These are phyloP conservation scores for Cancer borealis DNA, from an alignment of 2,888 invertebrate species.

Conservation along the genomic window DNA sequence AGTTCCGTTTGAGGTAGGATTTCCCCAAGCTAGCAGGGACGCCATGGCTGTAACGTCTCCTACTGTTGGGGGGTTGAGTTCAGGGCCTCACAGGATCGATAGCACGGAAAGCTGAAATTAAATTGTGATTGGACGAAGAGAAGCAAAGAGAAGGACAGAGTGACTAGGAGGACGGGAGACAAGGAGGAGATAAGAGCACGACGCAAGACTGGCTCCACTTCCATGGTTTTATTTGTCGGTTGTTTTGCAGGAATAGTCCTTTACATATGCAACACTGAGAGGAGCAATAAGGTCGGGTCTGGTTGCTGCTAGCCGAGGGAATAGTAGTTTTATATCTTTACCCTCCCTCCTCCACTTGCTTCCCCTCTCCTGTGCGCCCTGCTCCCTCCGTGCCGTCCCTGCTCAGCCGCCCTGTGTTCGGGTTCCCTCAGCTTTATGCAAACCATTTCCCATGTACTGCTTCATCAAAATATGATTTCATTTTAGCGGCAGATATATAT, in stretches of 20 bases:
- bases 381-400: background rate
- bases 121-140: background rate
- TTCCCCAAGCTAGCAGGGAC: background rate
- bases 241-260: background rate
- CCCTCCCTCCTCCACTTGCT: background rate
- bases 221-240: background rate
- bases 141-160: background rate
- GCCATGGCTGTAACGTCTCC: background rate
- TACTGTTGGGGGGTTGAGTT: background rate
- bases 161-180: background rate
- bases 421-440: background rate
- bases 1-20: background rate
- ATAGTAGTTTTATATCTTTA: background rate
- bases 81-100: conserved; percentile 28
- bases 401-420: background rate
- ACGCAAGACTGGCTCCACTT: background rate
- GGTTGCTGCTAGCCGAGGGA: background rate
- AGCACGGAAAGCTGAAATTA: conserved; percentile 33
- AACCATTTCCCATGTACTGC: background rate
- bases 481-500: background rate
- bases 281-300: background rate
- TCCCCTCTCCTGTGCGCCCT: background rate
- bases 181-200: background rate
- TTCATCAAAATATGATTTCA: background rate
- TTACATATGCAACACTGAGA: background rate